Evolutionary conservation across 1,140 invertebrate genomes (phyloP).

Genomic region (Cotesia chilonis): DNA sequence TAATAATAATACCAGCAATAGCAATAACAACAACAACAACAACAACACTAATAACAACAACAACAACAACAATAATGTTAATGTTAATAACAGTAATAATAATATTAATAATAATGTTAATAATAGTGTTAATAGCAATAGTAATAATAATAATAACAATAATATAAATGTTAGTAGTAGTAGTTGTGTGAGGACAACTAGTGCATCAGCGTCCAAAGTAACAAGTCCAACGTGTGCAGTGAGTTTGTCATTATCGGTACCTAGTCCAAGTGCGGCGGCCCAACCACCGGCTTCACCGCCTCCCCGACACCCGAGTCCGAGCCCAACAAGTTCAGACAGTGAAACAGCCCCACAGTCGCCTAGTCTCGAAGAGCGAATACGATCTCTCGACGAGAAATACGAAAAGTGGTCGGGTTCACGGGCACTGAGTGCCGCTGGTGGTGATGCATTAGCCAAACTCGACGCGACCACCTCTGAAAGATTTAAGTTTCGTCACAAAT

Average conservation of each 20-base stretch:
- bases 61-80: constrained; percentile 49
- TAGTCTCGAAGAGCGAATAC: constrained; percentile 87
- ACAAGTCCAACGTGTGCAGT: constrained; percentile 53
- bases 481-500: constrained; percentile 72
- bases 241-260: constrained; percentile 48
- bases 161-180: constrained; percentile 29
- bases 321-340: constrained; percentile 69
- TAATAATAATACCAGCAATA: constrained; percentile 54
- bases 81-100: constrained; percentile 44
- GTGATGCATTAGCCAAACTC: constrained; percentile 69
- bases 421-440: constrained; percentile 68
- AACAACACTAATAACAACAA: constrained; percentile 47
- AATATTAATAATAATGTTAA: constrained; percentile 41
- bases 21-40: constrained; percentile 51
- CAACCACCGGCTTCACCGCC: constrained; percentile 71
- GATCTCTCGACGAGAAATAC: constrained; percentile 90
- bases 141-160: constrained; percentile 19
- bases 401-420: constrained; percentile 85
- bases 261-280: constrained; percentile 61
- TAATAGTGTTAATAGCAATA: constrained; percentile 27
- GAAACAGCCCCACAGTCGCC: constrained; percentile 69
- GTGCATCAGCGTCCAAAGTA: constrained; percentile 52
- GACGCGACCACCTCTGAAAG: constrained; percentile 66
- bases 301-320: constrained; percentile 69
- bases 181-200: constrained; percentile 38